Base-by-base conservation (phyloP, 1,140 invertebrate species). In the Tenebrio molitor region DNA sequence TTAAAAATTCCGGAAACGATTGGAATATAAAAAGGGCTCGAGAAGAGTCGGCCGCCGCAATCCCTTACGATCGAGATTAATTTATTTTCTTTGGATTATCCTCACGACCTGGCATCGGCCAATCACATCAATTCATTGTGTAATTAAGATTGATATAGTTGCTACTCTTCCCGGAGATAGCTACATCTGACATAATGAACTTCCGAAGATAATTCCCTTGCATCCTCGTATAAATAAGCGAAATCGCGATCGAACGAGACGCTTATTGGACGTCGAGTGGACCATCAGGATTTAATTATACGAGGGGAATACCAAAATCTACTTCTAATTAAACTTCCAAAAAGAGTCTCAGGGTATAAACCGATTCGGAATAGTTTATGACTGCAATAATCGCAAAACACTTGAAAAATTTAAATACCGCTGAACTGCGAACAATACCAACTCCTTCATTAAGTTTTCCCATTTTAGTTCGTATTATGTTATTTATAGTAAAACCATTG, bases 1-100 rank as follows among this genome's bases (percentile, higher is more conserved):
- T 78, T 74, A 73, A 75, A 78, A 78, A 78, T 78, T 78, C 77
- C 68, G 70, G 69, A 74, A 76, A 76, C 77, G 77, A 74, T 72
- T 67, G 42, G 71, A 72, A 58, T 72, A 72, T 72, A 50, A 66
- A 72, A 72, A 72, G 62, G 34, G n/a, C 29, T 46, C 23, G 23
- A 68, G 41, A n/a, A n/a, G n/a, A 19, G 14, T 25, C 29, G 12
- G 41, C 21, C 10, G 25, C 14, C 65, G 16, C 16, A 50, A 58
- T 25, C 50, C n/a, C n/a, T n/a, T n/a, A n/a, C n/a, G 5, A 10
- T 33, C 29, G 17, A 44, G 65, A 46, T 46, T 46, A 68, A 68
- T 68, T 68, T 68, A 68, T 68, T 68, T 68, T 46, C 65, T 68
- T 68, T 50, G 25, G 17, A 68, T 68, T 46, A 65, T 65, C 63